Evolutionary conservation across 2,113 vertebrate species (phyloP).

Genomic region (Miniopterus natalensis): DNA sequence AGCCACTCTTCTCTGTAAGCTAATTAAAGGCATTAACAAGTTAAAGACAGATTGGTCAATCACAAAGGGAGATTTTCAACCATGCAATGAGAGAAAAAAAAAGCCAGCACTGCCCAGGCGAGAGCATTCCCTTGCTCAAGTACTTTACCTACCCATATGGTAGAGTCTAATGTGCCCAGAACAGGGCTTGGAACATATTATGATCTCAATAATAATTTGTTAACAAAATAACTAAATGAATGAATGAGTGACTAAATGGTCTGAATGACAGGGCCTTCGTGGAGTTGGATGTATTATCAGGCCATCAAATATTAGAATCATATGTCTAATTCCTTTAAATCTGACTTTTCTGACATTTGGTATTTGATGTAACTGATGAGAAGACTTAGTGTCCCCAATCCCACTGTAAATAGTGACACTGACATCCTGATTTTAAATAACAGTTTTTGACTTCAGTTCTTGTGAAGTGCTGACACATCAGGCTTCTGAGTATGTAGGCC

Average conservation of each 20-base stretch:
- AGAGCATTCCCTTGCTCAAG: background rate
- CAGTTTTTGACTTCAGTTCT: constrained; percentile 17
- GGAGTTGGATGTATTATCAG: background rate
- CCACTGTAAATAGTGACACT: constrained; percentile 16
- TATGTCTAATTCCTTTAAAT: background rate
- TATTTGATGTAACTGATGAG: background rate
- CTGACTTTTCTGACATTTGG: constrained; percentile 1
- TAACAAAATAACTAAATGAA: constrained; percentile 51
- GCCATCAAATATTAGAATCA: background rate
- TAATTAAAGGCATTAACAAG: constrained; percentile 47
- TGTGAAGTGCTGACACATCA: background rate
- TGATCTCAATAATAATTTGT: background rate
- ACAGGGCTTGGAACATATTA: background rate
- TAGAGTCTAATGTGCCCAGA: background rate
- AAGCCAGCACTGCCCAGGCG: background rate
- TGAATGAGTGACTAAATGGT: constrained; percentile 5
- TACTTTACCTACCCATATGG: background rate
- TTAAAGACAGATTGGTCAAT: constrained; percentile 8
- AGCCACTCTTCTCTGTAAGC: constrained; percentile 33
- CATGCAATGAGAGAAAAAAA: background rate
- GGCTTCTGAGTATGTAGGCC: background rate
- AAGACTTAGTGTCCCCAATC: background rate
- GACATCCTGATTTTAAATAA: background rate
- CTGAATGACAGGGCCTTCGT: background rate
- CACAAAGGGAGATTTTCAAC: background rate